phyloP scores from a whole-genome alignment of 2,888 invertebrate species.

The Neocrepidodera transversa region DNA sequence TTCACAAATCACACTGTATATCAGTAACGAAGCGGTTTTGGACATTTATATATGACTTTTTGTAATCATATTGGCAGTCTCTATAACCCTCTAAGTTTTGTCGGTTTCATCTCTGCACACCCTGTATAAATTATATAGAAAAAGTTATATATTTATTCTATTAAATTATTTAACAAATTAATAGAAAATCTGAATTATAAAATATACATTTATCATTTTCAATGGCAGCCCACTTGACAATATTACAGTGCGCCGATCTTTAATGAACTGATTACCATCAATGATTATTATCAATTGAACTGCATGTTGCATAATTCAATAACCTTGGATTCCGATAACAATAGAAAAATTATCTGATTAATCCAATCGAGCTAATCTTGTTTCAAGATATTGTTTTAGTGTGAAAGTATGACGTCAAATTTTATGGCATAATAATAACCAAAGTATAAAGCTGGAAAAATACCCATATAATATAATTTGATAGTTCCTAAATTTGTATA shows the following conservation, averaged over 20 bases:
- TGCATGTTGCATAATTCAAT: conserved; percentile 20
- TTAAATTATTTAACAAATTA: no score
- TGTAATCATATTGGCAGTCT: no score
- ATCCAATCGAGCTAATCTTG: conserved; percentile 10
- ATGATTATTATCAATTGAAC: conserved; percentile 13
- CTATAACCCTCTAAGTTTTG: no score
- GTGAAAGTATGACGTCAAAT: conserved; percentile 15
- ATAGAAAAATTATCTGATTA: conserved; percentile 18
- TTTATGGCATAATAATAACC: conserved; percentile 11
- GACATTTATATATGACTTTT: no score
- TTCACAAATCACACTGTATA: no score
- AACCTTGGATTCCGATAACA: conserved; percentile 16
- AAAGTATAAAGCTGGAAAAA: no score
- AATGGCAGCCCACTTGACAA: conserved; percentile 13
- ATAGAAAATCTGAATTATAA: conserved; percentile 1
- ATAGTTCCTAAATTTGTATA: no score
- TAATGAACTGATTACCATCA: conserved; percentile 24
- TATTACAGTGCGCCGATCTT: conserved; percentile 10
- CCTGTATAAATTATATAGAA: no score
- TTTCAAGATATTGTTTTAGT: conserved; percentile 14
- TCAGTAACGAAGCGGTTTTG: no score
- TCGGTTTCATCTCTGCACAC: no score
- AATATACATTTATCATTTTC: conserved; percentile 10
- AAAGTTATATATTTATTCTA: no score
- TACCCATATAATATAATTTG: no score